These are phyloP conservation scores for Callithrix jacchus DNA, from an alignment of 2,113 vertebrate species.

Conservation along the genomic window DNA sequence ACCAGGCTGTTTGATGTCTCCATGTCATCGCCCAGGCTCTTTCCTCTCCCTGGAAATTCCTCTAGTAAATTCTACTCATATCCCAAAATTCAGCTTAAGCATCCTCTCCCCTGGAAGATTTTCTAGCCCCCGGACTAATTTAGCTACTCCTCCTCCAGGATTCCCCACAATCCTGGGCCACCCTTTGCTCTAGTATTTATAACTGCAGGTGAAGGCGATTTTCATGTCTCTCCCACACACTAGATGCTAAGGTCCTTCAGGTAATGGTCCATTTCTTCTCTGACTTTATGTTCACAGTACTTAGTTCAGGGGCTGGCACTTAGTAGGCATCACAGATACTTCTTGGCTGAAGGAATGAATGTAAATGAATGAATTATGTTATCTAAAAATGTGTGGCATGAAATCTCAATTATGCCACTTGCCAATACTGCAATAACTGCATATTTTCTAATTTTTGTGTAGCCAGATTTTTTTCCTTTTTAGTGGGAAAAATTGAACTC, in stretches of 20 bases:
- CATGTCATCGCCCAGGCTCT: background rate
- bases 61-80: background rate
- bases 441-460: background rate
- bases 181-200: background rate
- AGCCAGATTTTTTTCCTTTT: background rate
- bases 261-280: background rate
- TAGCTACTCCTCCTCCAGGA: background rate
- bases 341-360: background rate
- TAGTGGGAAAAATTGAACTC: background rate
- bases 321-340: background rate
- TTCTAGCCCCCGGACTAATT: background rate
- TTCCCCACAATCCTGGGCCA: background rate
- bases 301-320: background rate
- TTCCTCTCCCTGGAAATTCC: background rate
- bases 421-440: background rate
- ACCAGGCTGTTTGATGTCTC: background rate
- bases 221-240: background rate
- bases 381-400: background rate
- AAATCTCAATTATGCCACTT: background rate
- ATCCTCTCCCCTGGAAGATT: background rate
- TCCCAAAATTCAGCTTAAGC: constrained; percentile 20
- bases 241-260: background rate
- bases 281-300: background rate
- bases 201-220: background rate
- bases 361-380: background rate